Conservation (phyloP, 1,140 invertebrate species). For the Elysia chlorotica region DNA sequence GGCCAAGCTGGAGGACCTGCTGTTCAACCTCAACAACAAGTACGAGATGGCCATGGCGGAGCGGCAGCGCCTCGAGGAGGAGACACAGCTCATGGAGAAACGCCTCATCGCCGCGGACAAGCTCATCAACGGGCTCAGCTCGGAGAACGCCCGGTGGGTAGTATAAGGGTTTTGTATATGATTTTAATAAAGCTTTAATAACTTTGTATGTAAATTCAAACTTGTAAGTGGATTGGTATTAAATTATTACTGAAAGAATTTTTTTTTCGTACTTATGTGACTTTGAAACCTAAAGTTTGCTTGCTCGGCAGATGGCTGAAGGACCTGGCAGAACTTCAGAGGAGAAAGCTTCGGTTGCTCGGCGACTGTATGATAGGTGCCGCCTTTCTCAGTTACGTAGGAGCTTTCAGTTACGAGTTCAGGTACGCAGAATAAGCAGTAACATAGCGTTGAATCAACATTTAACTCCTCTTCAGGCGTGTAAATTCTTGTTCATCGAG, state of each 20-base stretch:
- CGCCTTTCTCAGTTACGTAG: constrained; percentile 80
- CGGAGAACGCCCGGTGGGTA: constrained; percentile 71
- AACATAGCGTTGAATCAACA: too few species aligned
- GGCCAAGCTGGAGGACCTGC: constrained; percentile 70
- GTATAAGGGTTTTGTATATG: not conserved
- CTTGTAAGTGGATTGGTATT: too few species aligned
- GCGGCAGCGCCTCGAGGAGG: constrained; percentile 75
- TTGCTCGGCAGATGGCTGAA: constrained; percentile 67
- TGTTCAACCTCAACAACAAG: constrained; percentile 72
- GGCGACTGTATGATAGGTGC: constrained; percentile 80
- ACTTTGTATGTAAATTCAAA: not conserved
- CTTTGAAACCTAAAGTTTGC: not conserved
- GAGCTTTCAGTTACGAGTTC: constrained; percentile 83
- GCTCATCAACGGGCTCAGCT: constrained; percentile 77
- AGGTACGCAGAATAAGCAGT: too few species aligned
- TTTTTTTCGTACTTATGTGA: not conserved
- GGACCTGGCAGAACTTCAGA: constrained; percentile 72
- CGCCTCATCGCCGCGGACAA: constrained; percentile 79
- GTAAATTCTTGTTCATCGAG: too few species aligned
- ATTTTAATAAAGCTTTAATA: not conserved
- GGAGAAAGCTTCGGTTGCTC: constrained; percentile 72
- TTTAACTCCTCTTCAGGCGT: too few species aligned
- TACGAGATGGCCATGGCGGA: constrained; percentile 76
- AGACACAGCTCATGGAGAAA: constrained; percentile 78
- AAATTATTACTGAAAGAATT: too few species aligned